Evolutionary conservation across 2,888 invertebrate species (phyloP), one percentile per base, ranked within the genome.

Genomic region (Lasioglossum villosulum): DNA sequence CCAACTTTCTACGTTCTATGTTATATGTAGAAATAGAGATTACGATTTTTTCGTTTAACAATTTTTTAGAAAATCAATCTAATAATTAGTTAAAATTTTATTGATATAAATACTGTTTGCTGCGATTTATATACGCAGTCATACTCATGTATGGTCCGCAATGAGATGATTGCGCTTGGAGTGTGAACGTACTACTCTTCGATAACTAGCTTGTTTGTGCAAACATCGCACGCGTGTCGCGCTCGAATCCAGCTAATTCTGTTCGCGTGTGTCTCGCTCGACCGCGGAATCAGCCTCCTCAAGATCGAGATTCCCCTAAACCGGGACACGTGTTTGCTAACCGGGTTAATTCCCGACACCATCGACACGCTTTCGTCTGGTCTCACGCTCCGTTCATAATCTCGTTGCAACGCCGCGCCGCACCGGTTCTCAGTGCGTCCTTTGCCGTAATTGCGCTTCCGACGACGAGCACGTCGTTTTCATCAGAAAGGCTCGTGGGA

Each of bases 391-490:
- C 39, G 23, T 45, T 76, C 75, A 80, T 78, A 52, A 78, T 52
- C 37, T 73, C 34, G 39, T 68, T 34, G 68, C 68, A 10, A 16
- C 37, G 68, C 30, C n/a, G 59, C 59, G 59, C 5, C 19, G 63
- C 63, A 5, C 30, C 74, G 45, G 30, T 78, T 59, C 70, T 59
- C 72, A 34, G 71, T 75, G 39, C 73, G 70, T 75, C 19, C 77
- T 78, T 52, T 42, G 39, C 37, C 72, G 63, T 78, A 88, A 84
- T 88, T 81, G 77, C 75, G 74, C 70, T 80, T 79, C 71, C 75
- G 80, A 77, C 77, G 80, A 75, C 81, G 74, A 71, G 63, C 83
- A 80, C 84, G 75, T 83, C 84, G 81, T 88, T 81, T 87, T 86
- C 82, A 82, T 85, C 68, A 74, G 79, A 48, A 73, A 75, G 75